phyloP scores from a whole-genome alignment of 2,888 invertebrate genomes.

The Tiliacea aurago region DNA sequence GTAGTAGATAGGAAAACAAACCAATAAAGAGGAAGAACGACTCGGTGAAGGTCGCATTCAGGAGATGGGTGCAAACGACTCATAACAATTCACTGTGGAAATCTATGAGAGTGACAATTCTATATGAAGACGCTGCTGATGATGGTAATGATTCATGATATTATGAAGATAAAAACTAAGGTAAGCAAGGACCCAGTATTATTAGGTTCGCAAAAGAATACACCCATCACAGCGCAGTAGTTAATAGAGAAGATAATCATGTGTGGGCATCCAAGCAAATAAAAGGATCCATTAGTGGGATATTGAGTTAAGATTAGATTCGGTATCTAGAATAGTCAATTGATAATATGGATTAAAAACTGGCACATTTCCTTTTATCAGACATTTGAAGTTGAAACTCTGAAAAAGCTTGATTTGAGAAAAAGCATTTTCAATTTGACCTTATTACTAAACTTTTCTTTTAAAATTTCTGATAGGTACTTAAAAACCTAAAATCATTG shows the following conservation, averaged over 20 bases:
- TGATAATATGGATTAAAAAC: too few species aligned
- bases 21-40: neutral
- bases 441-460: too few species aligned
- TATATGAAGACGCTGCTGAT: neutral
- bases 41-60: conserved; percentile 11
- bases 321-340: too few species aligned
- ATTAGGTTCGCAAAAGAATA: neutral
- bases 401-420: too few species aligned
- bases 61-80: conserved; percentile 4
- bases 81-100: neutral
- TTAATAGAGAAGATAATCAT: neutral
- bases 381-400: too few species aligned
- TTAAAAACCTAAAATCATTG: too few species aligned
- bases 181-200: neutral
- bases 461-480: too few species aligned
- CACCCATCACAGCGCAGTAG: neutral
- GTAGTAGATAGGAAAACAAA: conserved; percentile 16
- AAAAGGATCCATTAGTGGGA: too few species aligned
- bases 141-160: neutral
- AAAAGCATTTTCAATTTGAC: too few species aligned
- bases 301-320: too few species aligned
- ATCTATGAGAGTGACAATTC: neutral
- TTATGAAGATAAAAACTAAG: neutral
- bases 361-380: too few species aligned
- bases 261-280: too few species aligned